Conservation (phyloP, 2,797 vertebrate species). For the Choloepus didactylus region DNA sequence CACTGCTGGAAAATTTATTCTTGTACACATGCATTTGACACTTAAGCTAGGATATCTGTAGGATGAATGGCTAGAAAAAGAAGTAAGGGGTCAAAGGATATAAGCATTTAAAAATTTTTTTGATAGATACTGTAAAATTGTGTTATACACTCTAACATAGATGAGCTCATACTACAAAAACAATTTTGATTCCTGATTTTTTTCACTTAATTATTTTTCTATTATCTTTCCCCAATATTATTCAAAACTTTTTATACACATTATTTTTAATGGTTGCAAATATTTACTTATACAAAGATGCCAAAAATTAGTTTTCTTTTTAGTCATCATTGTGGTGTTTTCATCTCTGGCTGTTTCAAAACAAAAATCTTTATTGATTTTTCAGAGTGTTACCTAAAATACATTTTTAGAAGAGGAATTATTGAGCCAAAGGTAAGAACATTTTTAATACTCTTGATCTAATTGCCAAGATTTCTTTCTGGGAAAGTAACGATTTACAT, state of each 20-base stretch:
- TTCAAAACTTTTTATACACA: neutral
- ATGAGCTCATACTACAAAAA: neutral
- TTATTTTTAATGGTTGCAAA: neutral
- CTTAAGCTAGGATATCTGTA: neutral
- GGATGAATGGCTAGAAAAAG: neutral
- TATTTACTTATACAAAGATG: neutral
- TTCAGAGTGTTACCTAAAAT: neutral
- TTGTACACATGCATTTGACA: neutral
- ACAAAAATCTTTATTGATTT: neutral
- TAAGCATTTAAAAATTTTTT: neutral
- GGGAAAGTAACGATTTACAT: neutral
- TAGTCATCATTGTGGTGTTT: neutral
- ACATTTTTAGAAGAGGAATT: slow-evolving; percentile 13
- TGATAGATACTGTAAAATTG: neutral
- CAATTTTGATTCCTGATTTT: slow-evolving; percentile 3
- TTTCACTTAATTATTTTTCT: slow-evolving; percentile 7
- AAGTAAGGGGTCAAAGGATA: neutral
- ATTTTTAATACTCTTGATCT: neutral
- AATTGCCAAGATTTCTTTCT: neutral
- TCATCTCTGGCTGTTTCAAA: neutral
- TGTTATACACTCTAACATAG: neutral
- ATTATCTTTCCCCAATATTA: neutral
- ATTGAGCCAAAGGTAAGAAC: neutral
- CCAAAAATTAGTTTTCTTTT: neutral
- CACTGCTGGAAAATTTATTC: neutral